A percentile compares a stretch with the other conserved stretches of the same genome.
Evolutionary conservation across 2,797 vertebrate species (phyloP).

Genomic region (Sebastes aleutianus): DNA sequence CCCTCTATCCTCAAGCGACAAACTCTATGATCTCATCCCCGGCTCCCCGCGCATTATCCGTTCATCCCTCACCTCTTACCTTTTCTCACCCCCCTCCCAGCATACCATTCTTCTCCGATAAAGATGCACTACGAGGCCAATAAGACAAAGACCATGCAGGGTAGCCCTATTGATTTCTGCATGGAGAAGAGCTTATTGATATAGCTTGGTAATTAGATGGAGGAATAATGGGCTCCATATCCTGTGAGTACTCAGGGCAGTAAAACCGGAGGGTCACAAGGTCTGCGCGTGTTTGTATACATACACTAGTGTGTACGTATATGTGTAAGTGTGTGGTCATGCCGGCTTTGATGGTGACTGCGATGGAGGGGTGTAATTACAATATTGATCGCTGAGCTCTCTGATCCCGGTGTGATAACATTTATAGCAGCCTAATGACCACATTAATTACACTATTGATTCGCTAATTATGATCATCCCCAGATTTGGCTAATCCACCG

Average conservation of each 20-base stretch:
- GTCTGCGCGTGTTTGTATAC: constrained; percentile 4
- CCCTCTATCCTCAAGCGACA: constrained; percentile 46
- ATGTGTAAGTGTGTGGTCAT: constrained; percentile 41
- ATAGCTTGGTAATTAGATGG: constrained; percentile 64
- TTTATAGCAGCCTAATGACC: constrained; percentile 76
- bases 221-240: constrained; percentile 61
- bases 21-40: constrained; percentile 32
- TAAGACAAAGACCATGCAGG: constrained; percentile 45
- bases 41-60: constrained; percentile 7
- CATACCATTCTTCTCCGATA: constrained; percentile 19
- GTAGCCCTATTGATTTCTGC: constrained; percentile 58
- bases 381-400: constrained; percentile 70
- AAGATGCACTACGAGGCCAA: constrained; percentile 55
- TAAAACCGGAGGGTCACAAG: constrained; percentile 37
- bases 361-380: constrained; percentile 71
- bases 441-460: constrained; percentile 82
- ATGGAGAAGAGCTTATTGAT: constrained; percentile 51
- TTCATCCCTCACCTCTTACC: constrained; percentile 38
- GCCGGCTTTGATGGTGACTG: constrained; percentile 49
- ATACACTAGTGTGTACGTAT: not conserved
- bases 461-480: constrained; percentile 73
- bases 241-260: constrained; percentile 29
- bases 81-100: not conserved
- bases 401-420: constrained; percentile 68
- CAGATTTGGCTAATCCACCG: constrained; percentile 56